Percentiles rank a stretch among this genome's conserved stretches.
These are phyloP conservation scores for Ormyrus thymus DNA, from an alignment of 2,888 invertebrate genomes.

Conservation along the genomic window DNA sequence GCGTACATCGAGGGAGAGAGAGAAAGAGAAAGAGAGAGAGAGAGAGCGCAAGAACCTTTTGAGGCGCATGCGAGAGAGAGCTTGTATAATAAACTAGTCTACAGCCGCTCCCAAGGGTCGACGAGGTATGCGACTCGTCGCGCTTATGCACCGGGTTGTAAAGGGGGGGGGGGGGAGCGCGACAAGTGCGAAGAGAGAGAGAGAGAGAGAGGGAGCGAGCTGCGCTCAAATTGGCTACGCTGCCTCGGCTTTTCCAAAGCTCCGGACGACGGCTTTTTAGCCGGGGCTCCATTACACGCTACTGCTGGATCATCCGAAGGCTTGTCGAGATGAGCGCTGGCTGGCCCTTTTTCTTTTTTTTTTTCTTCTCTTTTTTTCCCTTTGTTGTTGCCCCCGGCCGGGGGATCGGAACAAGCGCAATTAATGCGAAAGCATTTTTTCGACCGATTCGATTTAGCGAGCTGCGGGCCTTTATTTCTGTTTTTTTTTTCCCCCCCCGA, in stretches of 20 bases:
- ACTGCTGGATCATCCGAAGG: neutral
- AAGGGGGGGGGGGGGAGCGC: neutral
- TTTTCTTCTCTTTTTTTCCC: no score
- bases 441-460: no score
- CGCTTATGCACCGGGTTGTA: neutral
- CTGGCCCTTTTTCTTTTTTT: no score
- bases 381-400: no score
- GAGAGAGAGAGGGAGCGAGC: neutral
- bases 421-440: neutral
- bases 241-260: neutral
- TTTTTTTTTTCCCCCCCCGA: no score
- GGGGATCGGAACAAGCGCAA: no score
- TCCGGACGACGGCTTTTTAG: neutral
- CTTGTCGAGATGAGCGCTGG: no score
- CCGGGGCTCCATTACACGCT: conserved; percentile 5
- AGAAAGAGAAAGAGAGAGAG: neutral
- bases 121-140: neutral
- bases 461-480: no score
- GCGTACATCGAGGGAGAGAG: neutral
- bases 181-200: conserved; percentile 30
- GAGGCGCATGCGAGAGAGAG: neutral
- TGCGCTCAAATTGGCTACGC: neutral
- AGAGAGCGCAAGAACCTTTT: conserved; percentile 44
- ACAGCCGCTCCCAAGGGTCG: conserved; percentile 7
- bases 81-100: conserved; percentile 50